A percentile compares a stretch with the other conserved stretches of the same genome.
Evolutionary conservation across 2,113 vertebrate genomes (phyloP).

Genomic region (Antechinus flavipes): DNA sequence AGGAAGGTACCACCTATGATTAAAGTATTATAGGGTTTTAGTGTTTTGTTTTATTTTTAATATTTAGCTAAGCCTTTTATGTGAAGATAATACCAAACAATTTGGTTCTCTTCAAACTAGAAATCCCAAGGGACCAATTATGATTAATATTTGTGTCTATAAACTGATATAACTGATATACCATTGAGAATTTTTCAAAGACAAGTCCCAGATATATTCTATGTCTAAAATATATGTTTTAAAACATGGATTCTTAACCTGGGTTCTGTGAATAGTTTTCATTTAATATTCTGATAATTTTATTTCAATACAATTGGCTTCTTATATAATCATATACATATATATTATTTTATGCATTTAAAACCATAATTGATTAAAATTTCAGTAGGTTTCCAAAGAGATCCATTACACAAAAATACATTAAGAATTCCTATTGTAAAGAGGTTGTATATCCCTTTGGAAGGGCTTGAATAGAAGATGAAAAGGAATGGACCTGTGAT

Average conservation of each 20-base stretch:
- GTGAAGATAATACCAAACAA: constrained; percentile 38
- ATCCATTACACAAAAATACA: neutral
- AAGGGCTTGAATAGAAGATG: neutral
- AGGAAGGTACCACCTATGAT: neutral
- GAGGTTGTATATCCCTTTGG: neutral
- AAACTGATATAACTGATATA: neutral
- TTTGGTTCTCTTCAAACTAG: constrained; percentile 34
- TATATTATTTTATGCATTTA: neutral
- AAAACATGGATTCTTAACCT: neutral
- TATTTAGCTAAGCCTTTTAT: constrained; percentile 30
- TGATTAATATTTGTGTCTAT: neutral
- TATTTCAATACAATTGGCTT: neutral
- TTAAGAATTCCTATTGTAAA: neutral
- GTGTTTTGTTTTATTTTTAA: neutral
- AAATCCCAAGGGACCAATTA: neutral
- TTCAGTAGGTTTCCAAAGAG: neutral
- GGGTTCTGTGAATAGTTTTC: neutral
- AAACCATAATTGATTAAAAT: neutral
- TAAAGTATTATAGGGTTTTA: neutral
- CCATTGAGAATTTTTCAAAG: neutral
- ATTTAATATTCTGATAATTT: neutral
- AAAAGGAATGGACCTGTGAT: neutral
- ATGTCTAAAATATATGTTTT: neutral
- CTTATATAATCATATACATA: neutral
- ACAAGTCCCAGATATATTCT: neutral